Conservation (phyloP, 1,140 invertebrate genomes). For the Anthonomus grandis region DNA sequence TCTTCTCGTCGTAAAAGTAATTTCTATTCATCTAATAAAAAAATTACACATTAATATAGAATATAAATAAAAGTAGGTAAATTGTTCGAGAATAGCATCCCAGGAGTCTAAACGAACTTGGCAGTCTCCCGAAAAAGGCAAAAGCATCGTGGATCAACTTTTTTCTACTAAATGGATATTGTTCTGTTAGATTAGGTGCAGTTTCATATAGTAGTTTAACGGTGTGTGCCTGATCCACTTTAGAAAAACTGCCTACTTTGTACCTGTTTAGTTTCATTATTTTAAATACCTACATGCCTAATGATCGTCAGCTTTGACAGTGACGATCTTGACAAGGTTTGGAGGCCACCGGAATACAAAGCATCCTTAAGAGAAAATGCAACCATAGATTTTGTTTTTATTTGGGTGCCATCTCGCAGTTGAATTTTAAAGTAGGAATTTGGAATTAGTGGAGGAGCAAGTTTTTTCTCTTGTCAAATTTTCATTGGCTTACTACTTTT, state of each 20-base stretch:
- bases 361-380: too few species aligned
- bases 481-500: too few species aligned
- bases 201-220: slow-evolving; percentile 24
- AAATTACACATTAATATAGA: neutral
- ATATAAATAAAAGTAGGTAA: too few species aligned
- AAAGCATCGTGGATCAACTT: slow-evolving; percentile 19
- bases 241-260: slow-evolving; percentile 18
- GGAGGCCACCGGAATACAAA: too few species aligned
- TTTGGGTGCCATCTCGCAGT: too few species aligned
- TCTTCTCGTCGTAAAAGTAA: too few species aligned
- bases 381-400: too few species aligned
- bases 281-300: slow-evolving; percentile 19
- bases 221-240: slow-evolving; percentile 22
- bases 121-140: slow-evolving; percentile 13
- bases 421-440: too few species aligned
- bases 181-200: slow-evolving; percentile 24
- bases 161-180: slow-evolving; percentile 20
- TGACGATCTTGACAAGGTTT: too few species aligned
- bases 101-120: slow-evolving; percentile 3
- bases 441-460: too few species aligned
- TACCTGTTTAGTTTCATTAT: slow-evolving; percentile 24
- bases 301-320: slow-evolving; percentile 12
- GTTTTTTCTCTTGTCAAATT: too few species aligned
- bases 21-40: too few species aligned
- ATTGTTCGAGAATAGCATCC: slow-evolving; percentile 8